Evolutionary conservation across 2,797 vertebrate species (phyloP), one percentile per base, ranked within the genome.

Genomic region (Malurus splendens): DNA sequence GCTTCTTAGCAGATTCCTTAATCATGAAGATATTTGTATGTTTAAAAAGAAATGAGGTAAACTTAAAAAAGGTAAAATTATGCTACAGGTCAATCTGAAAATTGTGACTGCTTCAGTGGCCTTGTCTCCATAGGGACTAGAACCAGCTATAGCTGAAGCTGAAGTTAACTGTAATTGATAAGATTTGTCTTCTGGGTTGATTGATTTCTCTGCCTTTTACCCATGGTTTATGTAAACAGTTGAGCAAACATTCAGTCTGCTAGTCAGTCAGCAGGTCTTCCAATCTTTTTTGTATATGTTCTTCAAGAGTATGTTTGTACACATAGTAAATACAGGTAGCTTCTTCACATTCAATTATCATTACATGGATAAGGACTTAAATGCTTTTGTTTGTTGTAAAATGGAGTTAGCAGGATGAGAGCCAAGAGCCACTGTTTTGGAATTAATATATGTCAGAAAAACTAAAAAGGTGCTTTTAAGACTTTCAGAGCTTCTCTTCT

Each of bases 1-100:
- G 87, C 90, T 91, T 93, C 87, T 83, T 82, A 79, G 80, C 70
- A 90, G 76, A 86, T 90, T 72, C 51, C 72, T 84, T 92, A 88
- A 91, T 95, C 86, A 93, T 47, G 60, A 82, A 67, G 64, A 39
- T 94, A 86, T 92, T 92, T 80, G 64, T 95, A 33, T 81, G 64
- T 92, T 93, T 86, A 66, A 85, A 91, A 92, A 80, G 71, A 86
- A 83, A 77, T 5, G 4, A 76, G 20, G 22, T 89, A 79, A 83
- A 93, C 62, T 47, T 32, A 32, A 32, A 32, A 32, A 32, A 32
- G 32, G 32, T 71, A 56, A 80, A 78, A 66, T 81, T 87, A 50
- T 24, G 12, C 41, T 73, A 16, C 27, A 59, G 62, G 76, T 85
- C 84, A 83, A n/a, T 75, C 24, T 68, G 70, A 72, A 91, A 89